Evolutionary conservation across 2,113 vertebrate species (phyloP), one percentile per base, ranked within the genome.

Genomic region (Anser brachyrhynchus): DNA sequence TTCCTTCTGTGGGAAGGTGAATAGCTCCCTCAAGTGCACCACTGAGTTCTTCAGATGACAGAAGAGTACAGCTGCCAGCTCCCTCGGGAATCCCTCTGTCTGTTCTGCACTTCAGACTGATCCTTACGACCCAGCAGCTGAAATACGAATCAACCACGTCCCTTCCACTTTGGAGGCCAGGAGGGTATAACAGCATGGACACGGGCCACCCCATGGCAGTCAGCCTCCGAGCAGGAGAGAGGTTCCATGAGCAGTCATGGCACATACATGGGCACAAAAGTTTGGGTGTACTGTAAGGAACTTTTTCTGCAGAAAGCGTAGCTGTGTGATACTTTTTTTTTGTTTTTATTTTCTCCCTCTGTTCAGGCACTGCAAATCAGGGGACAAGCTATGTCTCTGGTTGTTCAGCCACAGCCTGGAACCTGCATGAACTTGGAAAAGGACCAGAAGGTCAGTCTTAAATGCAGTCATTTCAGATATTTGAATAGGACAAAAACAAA

Each of bases 1-100:
- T 0, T 1, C 1, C 44, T 90, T 93, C 59, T 57, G n/a, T 0
- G 0, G 22, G 46, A 93, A 94, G 87, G 72, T 49, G 65, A 97
- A 95, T 26, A 96, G 92, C 92, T 96, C 95, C 95, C 85, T 84
- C 92, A 96, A 94, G 95, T 94, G 95, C 76, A 44, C 65, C 79
- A 86, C 64, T 67, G 26, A 54, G 51, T 74, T 80, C 67, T 29
- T 90, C 26, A 72, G 21, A 88, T 71, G 37, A 49, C 22, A 37
- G 64, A 85, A 84, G 61, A 82, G 25, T 2, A 72, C 15, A 89
- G 44, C 41, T 73, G 81, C 58, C 49, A 31, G 9, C 41, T 77
- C 59, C 37, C 61, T 64, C 59, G 46, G 77, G 37, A 91, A 87
- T 39, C 43, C 9, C 33, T 70, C 55, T 54, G 22, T 67, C 65